Evolutionary conservation across 1,140 invertebrate species (phyloP), one percentile per base, ranked within the genome.

Genomic region (Drosophila sproati): DNA sequence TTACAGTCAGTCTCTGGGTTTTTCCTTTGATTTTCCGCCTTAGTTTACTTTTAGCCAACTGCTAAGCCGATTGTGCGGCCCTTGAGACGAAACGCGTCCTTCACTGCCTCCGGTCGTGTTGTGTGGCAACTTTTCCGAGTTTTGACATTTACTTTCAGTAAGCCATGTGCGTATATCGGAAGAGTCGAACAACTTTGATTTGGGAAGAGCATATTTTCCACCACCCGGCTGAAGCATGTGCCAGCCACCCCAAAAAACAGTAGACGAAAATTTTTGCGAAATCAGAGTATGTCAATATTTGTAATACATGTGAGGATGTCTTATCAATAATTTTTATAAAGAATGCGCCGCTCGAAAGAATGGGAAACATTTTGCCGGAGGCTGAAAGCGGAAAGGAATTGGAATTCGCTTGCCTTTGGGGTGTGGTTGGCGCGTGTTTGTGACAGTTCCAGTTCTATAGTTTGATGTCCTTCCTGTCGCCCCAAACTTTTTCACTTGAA

Each of bases 251-350:
- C 41, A 8, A 28, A 7, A 12, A n/a, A 12, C 2, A 29, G 12
- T n/a, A 6, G 35, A 32, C 10, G 35, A 28, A 31, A 43, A 35
- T 37, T 54, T 34, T 47, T 80, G 73, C 60, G 60, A 88, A 87
- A 87, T 87, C 83, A 87, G 87, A 78, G 83, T 72, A 77, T 89
- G 77, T 87, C 83, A 87, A 87, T 87, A 87, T 87, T 87, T 87
- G 83, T 87, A 88, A 80, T 87, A 88, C 80, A 88, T 73, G 55
- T 34, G 80, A 79, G 71, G 31, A 73, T 73, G 80, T 87, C 83
- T 87, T 87, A 87, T 87, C 83, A 87, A 87, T 87, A 87, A 87
- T 87, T 87, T 86, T 80, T 50, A 34, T 70, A 87, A 86, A 82
- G 82, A 86, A 87, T 86, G 79, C 81, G 81, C 47, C 55, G 50